Base-by-base conservation (phyloP, 2,888 invertebrate species). In the Nomada fabriciana region DNA sequence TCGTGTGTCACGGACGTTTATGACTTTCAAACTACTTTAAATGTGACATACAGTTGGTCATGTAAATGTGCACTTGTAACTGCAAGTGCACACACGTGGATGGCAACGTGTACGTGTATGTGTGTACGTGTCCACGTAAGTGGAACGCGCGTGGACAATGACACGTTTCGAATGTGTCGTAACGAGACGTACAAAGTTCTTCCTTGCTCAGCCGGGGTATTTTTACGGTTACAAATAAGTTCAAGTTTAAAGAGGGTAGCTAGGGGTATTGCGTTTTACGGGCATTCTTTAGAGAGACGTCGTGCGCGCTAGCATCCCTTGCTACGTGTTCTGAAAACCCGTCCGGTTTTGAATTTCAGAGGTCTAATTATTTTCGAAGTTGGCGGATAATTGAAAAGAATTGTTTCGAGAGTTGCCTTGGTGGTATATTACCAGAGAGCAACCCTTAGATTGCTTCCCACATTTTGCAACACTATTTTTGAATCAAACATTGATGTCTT, bases 11-110 rank as follows among this genome's bases (percentile, higher is more conserved):
- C 50, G 59, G 57, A 82, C 71, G 74, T 86, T 84, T 84, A 82
- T 68, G 57, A 75, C 82, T 86, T 84, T 82, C 65, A 55, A 71
- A 86, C 76, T 69, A 67, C 72, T 81, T 82, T 61, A 76, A 76
- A 80, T 63, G 72, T 60, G 72, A 76, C 83, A 53, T 82, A 69
- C 60, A 61, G 53, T 53, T 50, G 65, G 29, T 18, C 13, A 43
- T 57, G 52, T n/a, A 29, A 76, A 69, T 53, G 64, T 42, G 42
- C 53, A 47, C 50, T 74, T 36, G 42, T 20, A 20, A 57, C 53
- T 36, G 23, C 9, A 25, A 25, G 47, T 23, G 29, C 29, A 53
- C 1, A 20, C n/a, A 50, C 47, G 15, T 5, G 9, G 20, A 43
- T 52, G 10, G 25, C 57, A 11, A 55, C 13, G 11, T 47, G 25